Conservation (phyloP, 2,888 invertebrate genomes). For the Lymantria monacha region DNA sequence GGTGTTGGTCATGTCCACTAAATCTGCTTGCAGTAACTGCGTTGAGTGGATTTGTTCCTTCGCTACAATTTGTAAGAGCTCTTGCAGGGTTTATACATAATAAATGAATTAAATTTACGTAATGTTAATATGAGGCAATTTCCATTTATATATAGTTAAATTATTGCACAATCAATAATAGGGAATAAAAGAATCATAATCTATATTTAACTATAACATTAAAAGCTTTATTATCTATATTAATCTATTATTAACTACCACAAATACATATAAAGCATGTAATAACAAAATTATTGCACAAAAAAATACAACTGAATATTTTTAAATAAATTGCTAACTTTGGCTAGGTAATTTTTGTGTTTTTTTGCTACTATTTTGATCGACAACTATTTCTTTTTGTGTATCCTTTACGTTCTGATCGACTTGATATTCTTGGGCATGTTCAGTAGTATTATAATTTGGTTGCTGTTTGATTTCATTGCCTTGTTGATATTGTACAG, state of each 20-base stretch:
- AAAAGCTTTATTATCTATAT: constrained; percentile 41
- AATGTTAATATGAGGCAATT: too few species aligned
- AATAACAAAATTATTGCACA: constrained; percentile 67
- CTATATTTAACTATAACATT: constrained; percentile 28
- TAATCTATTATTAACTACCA: constrained; percentile 26
- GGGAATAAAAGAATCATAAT: background rate
- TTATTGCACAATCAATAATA: too few species aligned
- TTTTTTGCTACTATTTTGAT: constrained; percentile 39
- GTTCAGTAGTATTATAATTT: constrained; percentile 23
- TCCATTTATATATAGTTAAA: too few species aligned
- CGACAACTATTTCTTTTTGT: constrained; percentile 2
- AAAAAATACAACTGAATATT: constrained; percentile 36
- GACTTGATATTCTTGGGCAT: constrained; percentile 20
- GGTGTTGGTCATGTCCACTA: too few species aligned
- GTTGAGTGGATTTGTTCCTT: too few species aligned
- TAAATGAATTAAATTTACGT: too few species aligned
- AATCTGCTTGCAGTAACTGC: too few species aligned
- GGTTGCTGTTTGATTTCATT: constrained; percentile 15
- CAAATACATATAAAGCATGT: constrained; percentile 40
- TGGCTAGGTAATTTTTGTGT: constrained; percentile 51
- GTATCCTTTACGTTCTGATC: constrained; percentile 14
- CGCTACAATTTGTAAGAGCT: too few species aligned
- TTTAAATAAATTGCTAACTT: constrained; percentile 59
- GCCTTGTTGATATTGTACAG: constrained; percentile 1
- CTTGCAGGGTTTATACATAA: too few species aligned